phyloP scores from a whole-genome alignment of 2,888 invertebrate species.

The Caenorhabditis sp. region DNA sequence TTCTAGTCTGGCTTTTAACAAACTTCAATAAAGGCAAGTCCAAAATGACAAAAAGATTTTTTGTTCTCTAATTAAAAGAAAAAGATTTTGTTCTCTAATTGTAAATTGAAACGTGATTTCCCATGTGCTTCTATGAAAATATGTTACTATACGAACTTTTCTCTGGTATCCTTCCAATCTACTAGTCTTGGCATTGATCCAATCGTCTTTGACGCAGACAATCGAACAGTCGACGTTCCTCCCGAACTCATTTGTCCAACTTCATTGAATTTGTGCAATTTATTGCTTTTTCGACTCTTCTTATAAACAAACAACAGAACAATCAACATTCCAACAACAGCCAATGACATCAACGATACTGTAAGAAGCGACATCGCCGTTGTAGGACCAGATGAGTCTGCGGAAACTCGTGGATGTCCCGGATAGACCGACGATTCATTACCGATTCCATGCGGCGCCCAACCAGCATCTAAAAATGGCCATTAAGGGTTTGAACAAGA shows the following conservation, averaged over 20 bases:
- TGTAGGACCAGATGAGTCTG: conserved; percentile 10
- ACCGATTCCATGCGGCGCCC: conserved; percentile 40
- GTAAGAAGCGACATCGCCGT: conserved; percentile 22
- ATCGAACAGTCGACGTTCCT: conserved; percentile 41
- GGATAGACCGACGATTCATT: conserved; percentile 14
- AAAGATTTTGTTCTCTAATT: no score
- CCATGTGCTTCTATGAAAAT: background rate
- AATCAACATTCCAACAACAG: conserved; percentile 44
- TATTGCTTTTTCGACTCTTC: conserved; percentile 46
- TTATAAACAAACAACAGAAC: conserved; percentile 55
- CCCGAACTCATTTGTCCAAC: conserved; percentile 37
- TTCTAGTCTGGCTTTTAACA: no score
- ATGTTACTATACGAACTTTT: conserved; percentile 24
- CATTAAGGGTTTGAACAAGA: background rate
- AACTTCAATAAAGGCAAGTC: no score
- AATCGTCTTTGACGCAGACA: conserved; percentile 49
- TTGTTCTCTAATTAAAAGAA: no score
- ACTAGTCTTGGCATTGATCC: conserved; percentile 52
- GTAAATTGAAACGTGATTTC: no score
- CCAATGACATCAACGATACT: conserved; percentile 33
- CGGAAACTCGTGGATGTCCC: no score
- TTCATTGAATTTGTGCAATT: conserved; percentile 44
- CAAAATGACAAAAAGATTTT: no score
- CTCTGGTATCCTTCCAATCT: conserved; percentile 45
- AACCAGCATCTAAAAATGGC: conserved; percentile 32